Percentiles rank a stretch among this genome's conserved stretches.
These are phyloP conservation scores for Thecocarcelia acutangulata DNA, from an alignment of 2,888 invertebrate genomes.

Conservation along the genomic window DNA sequence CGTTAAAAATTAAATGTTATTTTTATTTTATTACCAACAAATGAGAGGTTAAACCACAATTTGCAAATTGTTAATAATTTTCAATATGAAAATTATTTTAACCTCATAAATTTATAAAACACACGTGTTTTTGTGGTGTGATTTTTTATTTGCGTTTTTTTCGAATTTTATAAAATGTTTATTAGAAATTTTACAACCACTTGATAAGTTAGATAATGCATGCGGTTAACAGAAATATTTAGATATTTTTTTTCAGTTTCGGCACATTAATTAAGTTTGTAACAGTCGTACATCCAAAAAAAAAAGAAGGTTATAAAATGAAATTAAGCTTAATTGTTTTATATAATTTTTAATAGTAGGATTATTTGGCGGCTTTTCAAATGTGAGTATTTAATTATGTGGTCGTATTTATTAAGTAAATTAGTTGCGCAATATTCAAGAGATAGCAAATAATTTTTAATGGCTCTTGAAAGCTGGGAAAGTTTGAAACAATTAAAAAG, in stretches of 20 bases:
- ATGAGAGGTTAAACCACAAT: conserved; percentile 44
- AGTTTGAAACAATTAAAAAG: no score
- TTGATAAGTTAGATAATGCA: conserved; percentile 60
- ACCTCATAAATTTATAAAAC: conserved; percentile 60
- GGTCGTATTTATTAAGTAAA: not conserved
- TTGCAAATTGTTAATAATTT: conserved; percentile 58
- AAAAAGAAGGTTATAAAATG: conserved; percentile 28
- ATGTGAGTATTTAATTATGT: conserved; percentile 3
- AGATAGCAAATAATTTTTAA: no score
- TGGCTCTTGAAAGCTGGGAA: no score
- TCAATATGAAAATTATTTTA: conserved; percentile 49
- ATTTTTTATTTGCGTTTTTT: conserved; percentile 26
- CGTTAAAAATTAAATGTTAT: conserved; percentile 19
- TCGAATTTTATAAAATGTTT: conserved; percentile 8
- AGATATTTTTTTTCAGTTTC: conserved; percentile 22
- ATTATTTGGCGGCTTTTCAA: not conserved
- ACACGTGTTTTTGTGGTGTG: conserved; percentile 60
- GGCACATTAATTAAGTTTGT: conserved; percentile 4
- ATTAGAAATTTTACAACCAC: conserved; percentile 56
- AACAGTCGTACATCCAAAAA: not conserved
- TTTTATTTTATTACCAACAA: not conserved
- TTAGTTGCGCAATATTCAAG: not conserved
- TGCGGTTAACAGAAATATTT: conserved; percentile 62
- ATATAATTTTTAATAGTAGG: conserved; percentile 10
- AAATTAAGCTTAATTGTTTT: conserved; percentile 16